Conservation (phyloP, 2,797 vertebrate genomes). For the Nasua narica region DNA sequence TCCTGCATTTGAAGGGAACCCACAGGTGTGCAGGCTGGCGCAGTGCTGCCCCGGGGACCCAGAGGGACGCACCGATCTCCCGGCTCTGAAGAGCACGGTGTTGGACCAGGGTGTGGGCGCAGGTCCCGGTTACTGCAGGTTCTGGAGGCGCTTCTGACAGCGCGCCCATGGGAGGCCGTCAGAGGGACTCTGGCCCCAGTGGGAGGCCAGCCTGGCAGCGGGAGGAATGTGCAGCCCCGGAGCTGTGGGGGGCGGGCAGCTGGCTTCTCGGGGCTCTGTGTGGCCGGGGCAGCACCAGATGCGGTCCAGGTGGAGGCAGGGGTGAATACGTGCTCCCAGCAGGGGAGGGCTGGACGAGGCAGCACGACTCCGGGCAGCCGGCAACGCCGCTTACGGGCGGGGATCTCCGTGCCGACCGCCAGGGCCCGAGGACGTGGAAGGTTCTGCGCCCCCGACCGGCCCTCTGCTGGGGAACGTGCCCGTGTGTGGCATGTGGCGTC, state of each 20-base stretch:
- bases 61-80: not conserved
- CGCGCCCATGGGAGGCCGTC: not conserved
- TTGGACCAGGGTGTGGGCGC: not conserved
- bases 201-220: not conserved
- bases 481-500: too few relatives aligned
- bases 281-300: not conserved
- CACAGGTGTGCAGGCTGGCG: fast-evolving
- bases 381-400: not conserved
- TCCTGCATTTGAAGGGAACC: not conserved
- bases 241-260: not conserved
- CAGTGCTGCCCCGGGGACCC: not conserved
- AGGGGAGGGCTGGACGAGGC: not conserved
- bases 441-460: fast-evolving
- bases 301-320: not conserved
- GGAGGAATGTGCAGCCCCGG: not conserved
- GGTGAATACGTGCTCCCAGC: not conserved
- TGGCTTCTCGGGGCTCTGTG: not conserved
- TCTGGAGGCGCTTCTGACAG: not conserved
- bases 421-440: not conserved
- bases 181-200: not conserved
- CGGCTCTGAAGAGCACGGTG: not conserved
- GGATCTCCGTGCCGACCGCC: fast-evolving
- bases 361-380: fast-evolving
- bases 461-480: not conserved
- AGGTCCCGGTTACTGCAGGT: too few relatives aligned